These are phyloP conservation scores for Lycocerus yunnanus DNA, from an alignment of 2,888 invertebrate genomes.

Conservation along the genomic window DNA sequence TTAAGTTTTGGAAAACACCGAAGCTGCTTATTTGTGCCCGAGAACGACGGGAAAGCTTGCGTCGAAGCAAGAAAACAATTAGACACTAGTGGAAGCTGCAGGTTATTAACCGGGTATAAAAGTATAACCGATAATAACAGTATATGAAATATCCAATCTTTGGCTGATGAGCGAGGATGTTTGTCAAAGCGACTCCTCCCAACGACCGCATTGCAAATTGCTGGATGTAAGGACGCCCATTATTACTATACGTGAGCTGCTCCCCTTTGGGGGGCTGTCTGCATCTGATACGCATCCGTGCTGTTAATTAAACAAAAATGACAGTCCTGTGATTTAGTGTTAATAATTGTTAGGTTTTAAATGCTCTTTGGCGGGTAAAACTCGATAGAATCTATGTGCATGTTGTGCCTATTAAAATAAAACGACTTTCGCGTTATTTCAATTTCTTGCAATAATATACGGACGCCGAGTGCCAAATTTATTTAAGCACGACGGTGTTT, in stretches of 20 bases:
- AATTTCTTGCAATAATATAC: background rate
- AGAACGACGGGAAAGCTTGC: too few species aligned
- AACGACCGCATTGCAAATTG: conserved; percentile 42
- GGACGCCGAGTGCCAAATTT: background rate
- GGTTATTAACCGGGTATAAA: conserved; percentile 43
- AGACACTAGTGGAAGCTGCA: conserved; percentile 35
- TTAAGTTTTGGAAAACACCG: background rate
- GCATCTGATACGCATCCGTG: conserved; percentile 47
- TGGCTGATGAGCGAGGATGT: conserved; percentile 47
- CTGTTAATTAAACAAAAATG: conserved; percentile 54
- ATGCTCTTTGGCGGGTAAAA: conserved; percentile 31
- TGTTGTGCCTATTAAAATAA: background rate
- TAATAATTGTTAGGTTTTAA: conserved; percentile 50
- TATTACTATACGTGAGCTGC: conserved; percentile 47
- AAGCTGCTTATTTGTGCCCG: background rate
- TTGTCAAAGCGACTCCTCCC: conserved; percentile 43
- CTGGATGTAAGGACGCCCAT: conserved; percentile 46
- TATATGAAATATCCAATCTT: conserved; percentile 48
- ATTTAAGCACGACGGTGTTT: background rate
- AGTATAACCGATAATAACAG: conserved; percentile 46
- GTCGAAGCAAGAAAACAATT: background rate
- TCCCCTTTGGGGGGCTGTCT: conserved; percentile 45
- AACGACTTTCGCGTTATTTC: background rate
- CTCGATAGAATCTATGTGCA: conserved; percentile 21
- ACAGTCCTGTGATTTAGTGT: conserved; percentile 52